Conservation (phyloP, 2,797 vertebrate species). For the Molossus alvarezi region DNA sequence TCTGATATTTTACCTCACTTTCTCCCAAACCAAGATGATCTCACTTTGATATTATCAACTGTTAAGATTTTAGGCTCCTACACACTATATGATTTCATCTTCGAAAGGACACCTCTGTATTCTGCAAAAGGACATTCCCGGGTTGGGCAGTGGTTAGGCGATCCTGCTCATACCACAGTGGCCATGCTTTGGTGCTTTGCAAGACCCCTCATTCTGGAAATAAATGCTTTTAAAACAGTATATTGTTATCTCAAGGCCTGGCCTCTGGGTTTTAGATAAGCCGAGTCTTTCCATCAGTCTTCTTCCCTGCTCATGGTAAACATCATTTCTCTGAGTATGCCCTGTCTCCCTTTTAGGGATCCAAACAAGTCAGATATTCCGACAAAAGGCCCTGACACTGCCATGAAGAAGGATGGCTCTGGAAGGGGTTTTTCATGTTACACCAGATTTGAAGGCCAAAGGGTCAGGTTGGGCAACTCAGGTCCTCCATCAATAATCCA, state of each 20-base stretch:
- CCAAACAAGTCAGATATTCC: constrained; percentile 45
- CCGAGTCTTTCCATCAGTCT: constrained; percentile 60
- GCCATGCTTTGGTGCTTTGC: neutral
- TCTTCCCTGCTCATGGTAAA: constrained; percentile 61
- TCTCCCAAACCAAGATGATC: neutral
- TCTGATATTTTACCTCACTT: constrained; percentile 29
- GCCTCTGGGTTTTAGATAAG: constrained; percentile 74
- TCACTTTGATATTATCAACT: neutral
- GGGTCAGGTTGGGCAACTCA: constrained; percentile 27
- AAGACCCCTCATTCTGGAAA: constrained; percentile 34
- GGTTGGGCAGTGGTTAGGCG: neutral
- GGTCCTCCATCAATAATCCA: constrained; percentile 64
- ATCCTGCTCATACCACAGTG: neutral
- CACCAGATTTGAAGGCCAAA: constrained; percentile 71
- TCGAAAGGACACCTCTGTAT: neutral
- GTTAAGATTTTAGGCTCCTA: constrained; percentile 1
- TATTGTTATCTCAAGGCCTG: constrained; percentile 60
- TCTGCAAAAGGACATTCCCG: constrained; percentile 24
- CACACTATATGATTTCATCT: constrained; percentile 22
- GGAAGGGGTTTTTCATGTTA: constrained; percentile 20
- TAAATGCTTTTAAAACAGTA: constrained; percentile 59
- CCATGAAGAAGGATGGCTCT: constrained; percentile 27
- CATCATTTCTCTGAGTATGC: constrained; percentile 25
- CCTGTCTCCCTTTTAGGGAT: constrained; percentile 22
- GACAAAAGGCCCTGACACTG: constrained; percentile 60